Base-by-base conservation (phyloP, 1,140 invertebrate species). In the Papilio polyxenes region DNA sequence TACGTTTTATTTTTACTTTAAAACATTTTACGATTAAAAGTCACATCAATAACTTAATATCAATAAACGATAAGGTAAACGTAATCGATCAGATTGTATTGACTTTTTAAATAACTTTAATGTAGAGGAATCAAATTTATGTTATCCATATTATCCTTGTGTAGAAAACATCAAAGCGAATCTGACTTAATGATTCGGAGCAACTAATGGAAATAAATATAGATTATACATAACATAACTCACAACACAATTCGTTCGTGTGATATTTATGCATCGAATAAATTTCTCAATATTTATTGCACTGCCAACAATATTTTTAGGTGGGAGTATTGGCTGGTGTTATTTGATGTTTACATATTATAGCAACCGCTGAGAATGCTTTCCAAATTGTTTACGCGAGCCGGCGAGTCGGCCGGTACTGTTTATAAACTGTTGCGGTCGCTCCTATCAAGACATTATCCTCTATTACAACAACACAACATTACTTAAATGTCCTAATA, bases 311-410 rank as follows among this genome's bases (percentile, higher is more conserved):
- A 91, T 88, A 85, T 88, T 84, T 89, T 90, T 85, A 89, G 87
- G 83, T 80, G 75, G 76, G 79, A 82, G 81, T 59, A 81, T 75
- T 83, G 82, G 77, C 77, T 53, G 82, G 82, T 65, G 77, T 88
- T 91, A 92, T 92, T 91, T 82, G 87, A 87, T 92, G 90, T 92
- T 92, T 93, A 90, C 90, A 87, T 82, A 87, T 87, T 84, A 44
- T 44, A 44, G 85, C 78, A 72, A 88, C 75, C 87, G 87, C 83
- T 89, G 81, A 89, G 82, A 89, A 86, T 85, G 87, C 86, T 87
- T 83, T 86, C 83, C 82, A 85, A 85, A 85, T 83, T 92, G 91
- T 93, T 92, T 93, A 92, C 84, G 87, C 91, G 89, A 88, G 82
- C 83, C 56, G 17, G 56, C 56, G 56, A 53, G 51, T 7, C 85